phyloP scores from a whole-genome alignment of 1,140 invertebrate genomes.

The Tetranychus cinnabarinus region DNA sequence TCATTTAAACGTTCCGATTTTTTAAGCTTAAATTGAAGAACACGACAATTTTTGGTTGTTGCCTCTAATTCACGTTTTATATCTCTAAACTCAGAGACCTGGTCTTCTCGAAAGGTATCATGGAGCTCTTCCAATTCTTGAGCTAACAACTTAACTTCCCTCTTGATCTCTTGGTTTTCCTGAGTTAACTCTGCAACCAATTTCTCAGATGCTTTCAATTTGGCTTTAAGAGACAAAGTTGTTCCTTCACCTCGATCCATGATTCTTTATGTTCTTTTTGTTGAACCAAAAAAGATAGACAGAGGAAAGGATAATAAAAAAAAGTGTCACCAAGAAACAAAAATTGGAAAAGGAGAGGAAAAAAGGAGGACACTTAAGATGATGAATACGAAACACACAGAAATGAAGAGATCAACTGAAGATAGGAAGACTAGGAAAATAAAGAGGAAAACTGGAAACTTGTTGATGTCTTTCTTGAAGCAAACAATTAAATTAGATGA shows the following conservation, averaged over 20 bases:
- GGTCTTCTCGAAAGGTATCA: conserved; percentile 54
- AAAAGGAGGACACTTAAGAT: too few species aligned
- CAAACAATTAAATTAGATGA: too few species aligned
- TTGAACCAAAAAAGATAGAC: too few species aligned
- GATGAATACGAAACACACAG: too few species aligned
- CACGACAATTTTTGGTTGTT: conserved; percentile 91
- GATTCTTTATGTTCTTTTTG: too few species aligned
- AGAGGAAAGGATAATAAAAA: too few species aligned
- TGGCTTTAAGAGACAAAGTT: conserved; percentile 15
- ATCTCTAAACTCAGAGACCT: conserved; percentile 87
- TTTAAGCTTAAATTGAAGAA: conserved; percentile 89
- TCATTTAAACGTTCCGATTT: conserved; percentile 81
- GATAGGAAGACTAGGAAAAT: too few species aligned
- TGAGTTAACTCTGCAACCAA: conserved; percentile 78
- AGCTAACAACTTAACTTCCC: conserved; percentile 61
- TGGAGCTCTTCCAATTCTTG: conserved; percentile 34
- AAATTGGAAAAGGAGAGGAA: too few species aligned
- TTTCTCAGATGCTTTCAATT: conserved; percentile 57
- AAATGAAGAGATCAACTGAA: too few species aligned
- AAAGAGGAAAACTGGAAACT: too few species aligned
- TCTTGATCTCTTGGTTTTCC: conserved; percentile 85
- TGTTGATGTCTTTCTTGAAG: too few species aligned
- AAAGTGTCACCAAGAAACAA: too few species aligned
- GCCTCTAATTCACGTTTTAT: conserved; percentile 76
- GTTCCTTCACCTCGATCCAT: not conserved